Evolutionary conservation across 2,888 invertebrate genomes (phyloP).

Genomic region (Cantharis lateralis): DNA sequence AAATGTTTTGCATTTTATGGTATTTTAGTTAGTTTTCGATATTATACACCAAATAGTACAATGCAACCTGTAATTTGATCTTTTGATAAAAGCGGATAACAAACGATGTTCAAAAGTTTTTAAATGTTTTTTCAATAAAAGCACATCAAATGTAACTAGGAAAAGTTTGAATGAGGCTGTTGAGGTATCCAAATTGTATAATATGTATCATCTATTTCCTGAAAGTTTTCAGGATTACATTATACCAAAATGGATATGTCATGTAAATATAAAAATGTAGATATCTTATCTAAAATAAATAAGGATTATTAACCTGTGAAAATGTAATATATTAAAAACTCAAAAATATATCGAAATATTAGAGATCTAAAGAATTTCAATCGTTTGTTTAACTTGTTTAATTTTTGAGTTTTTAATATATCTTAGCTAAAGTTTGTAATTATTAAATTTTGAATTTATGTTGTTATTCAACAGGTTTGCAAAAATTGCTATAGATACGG

Average conservation of each 20-base stretch:
- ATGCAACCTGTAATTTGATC: too few species aligned
- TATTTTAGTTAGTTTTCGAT: too few species aligned
- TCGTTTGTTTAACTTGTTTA: too few species aligned
- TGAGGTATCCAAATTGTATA: neutral
- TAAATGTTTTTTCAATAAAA: neutral
- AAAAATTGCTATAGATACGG: neutral
- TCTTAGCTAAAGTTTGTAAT: neutral
- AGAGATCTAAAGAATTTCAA: too few species aligned
- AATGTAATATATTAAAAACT: too few species aligned
- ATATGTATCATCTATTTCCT: neutral
- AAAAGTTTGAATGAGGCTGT: neutral
- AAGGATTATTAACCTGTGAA: too few species aligned
- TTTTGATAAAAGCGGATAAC: too few species aligned
- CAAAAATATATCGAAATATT: too few species aligned
- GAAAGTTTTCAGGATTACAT: neutral
- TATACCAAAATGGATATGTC: neutral
- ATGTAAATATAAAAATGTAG: neutral
- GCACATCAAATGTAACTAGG: neutral
- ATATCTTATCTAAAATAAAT: neutral
- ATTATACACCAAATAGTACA: too few species aligned
- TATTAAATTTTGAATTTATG: neutral
- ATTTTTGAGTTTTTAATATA: too few species aligned
- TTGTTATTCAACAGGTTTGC: neutral
- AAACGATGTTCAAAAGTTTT: neutral
- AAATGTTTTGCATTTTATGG: too few species aligned